Conservation (phyloP, 2,797 vertebrate genomes). For the Scarus forsteni region DNA sequence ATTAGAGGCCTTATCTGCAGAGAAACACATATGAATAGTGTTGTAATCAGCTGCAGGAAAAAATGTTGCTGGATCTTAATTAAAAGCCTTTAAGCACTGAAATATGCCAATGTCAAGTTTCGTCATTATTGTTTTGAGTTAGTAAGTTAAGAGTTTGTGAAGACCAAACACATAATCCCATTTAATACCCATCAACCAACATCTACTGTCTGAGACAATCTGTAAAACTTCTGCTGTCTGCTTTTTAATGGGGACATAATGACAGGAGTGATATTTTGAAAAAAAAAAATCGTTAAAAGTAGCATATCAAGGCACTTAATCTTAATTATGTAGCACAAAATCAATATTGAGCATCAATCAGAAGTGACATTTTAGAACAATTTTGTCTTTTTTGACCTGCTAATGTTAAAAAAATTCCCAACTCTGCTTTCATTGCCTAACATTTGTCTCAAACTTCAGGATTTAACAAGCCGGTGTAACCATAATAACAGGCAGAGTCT, state of each 20-base stretch:
- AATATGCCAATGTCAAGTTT: not conserved
- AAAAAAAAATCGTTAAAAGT: not conserved
- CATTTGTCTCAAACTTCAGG: not conserved
- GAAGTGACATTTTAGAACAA: not conserved
- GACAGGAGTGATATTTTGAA: not conserved
- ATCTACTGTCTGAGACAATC: not conserved
- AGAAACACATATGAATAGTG: too few species aligned
- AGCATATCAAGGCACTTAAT: not conserved
- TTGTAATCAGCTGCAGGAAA: not conserved
- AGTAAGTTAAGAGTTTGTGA: not conserved
- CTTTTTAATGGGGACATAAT: slow-evolving; percentile 2
- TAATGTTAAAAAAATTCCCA: too few species aligned
- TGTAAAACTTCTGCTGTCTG: not conserved
- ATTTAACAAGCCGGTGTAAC: slow-evolving; percentile 5
- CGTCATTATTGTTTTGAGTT: not conserved
- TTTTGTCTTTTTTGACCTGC: not conserved
- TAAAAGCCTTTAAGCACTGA: not conserved
- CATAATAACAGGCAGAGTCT: slow-evolving; percentile 6
- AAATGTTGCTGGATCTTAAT: not conserved
- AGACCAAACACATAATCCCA: not conserved
- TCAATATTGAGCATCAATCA: not conserved
- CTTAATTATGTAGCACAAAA: not conserved
- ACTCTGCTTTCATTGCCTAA: not conserved
- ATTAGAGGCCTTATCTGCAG: not conserved
- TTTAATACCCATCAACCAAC: not conserved